A percentile compares a stretch with the other conserved stretches of the same genome.
Evolutionary conservation across 2,113 vertebrate genomes (phyloP).

Genomic region (Dendropsophus ebraccatus): DNA sequence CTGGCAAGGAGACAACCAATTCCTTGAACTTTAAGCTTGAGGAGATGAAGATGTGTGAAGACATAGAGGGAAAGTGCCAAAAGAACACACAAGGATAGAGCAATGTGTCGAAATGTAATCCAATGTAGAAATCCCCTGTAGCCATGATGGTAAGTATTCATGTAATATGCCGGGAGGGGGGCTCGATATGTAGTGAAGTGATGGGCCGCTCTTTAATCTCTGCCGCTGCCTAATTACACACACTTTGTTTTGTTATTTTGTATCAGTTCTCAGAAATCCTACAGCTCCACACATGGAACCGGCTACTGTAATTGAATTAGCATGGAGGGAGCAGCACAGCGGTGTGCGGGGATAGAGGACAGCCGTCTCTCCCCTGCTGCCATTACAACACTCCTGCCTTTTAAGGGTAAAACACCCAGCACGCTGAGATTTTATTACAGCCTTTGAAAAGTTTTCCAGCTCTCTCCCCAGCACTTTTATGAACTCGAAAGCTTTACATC

Average conservation of each 20-base stretch:
- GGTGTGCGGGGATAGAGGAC: constrained; percentile 5
- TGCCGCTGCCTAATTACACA: not conserved
- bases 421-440: constrained; percentile 38
- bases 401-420: constrained; percentile 47
- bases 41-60: not conserved
- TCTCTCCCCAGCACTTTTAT: not conserved
- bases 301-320: constrained; percentile 33
- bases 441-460: constrained; percentile 32
- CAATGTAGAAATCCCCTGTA: not conserved
- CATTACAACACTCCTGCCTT: constrained; percentile 35
- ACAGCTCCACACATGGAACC: constrained; percentile 18
- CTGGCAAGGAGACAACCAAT: too few relatives aligned
- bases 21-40: too few relatives aligned
- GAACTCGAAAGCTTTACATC: not conserved
- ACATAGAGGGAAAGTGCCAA: not conserved
- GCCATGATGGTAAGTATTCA: not conserved
- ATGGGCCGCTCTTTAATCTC: not conserved
- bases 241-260: constrained; percentile 8
- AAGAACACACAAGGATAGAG: not conserved
- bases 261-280: constrained; percentile 21
- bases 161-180: not conserved
- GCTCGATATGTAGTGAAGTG: not conserved
- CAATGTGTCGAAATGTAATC: not conserved
- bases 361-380: not conserved
- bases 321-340: not conserved